Conservation (phyloP, 2,888 invertebrate species). For the Myopa tessellatipennis region DNA sequence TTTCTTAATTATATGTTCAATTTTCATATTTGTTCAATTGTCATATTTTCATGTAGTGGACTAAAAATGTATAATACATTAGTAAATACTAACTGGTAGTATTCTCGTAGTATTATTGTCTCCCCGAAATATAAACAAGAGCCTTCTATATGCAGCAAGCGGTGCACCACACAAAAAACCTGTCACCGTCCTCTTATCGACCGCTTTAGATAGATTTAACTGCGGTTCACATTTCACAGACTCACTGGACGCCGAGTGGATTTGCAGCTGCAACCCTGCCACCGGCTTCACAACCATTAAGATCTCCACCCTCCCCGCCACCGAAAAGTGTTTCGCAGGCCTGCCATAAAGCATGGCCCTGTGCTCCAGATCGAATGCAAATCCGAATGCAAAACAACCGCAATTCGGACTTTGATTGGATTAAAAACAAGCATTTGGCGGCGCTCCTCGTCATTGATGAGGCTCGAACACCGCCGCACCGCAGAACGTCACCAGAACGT, state of each 20-base stretch:
- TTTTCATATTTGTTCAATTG: no score
- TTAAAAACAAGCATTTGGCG: slow-evolving; percentile 62
- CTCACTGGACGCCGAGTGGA: slow-evolving; percentile 30
- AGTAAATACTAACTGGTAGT: no score
- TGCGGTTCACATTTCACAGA: slow-evolving; percentile 29
- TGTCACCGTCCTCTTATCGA: background rate
- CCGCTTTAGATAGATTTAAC: slow-evolving; percentile 26
- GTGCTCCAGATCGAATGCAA: slow-evolving; percentile 35
- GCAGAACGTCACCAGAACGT: background rate
- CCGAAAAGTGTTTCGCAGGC: background rate
- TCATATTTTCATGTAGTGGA: no score
- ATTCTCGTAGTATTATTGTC: no score
- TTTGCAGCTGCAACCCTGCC: slow-evolving; percentile 18
- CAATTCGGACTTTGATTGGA: slow-evolving; percentile 62
- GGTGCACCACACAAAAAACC: background rate
- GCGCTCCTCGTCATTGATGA: slow-evolving; percentile 33
- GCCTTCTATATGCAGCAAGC: slow-evolving; percentile 2
- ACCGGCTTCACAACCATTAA: background rate
- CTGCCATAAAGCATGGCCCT: slow-evolving; percentile 45
- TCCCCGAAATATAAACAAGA: background rate
- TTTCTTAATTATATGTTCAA: no score
- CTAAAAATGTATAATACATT: no score
- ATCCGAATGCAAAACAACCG: slow-evolving; percentile 52
- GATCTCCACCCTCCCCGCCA: background rate
- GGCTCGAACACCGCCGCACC: background rate